Evolutionary conservation across 2,888 invertebrate genomes (phyloP).

Genomic region (Crematogaster levior): DNA sequence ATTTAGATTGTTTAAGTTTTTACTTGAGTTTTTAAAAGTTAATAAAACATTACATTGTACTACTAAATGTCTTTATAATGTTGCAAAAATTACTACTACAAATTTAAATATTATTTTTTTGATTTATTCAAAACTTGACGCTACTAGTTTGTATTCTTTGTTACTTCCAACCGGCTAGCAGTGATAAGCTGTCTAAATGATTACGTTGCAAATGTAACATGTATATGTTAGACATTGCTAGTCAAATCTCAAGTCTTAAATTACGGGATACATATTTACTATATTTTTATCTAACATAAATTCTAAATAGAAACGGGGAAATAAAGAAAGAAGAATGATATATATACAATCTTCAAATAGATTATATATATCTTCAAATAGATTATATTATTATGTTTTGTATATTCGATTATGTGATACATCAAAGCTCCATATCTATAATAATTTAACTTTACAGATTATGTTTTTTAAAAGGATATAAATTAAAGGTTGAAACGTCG

Average conservation of each 20-base stretch:
- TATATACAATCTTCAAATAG: too few species aligned
- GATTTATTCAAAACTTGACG: neutral
- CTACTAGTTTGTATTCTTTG: neutral
- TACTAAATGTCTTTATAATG: neutral
- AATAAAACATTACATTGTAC: neutral
- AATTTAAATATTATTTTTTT: neutral
- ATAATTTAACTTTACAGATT: too few species aligned
- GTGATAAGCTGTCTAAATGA: slow-evolving; percentile 20
- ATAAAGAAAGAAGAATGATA: neutral
- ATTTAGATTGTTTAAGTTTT: neutral
- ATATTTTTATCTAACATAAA: neutral
- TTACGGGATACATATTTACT: neutral
- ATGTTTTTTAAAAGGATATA: too few species aligned
- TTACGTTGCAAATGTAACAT: neutral
- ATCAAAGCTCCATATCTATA: too few species aligned
- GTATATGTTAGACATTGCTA: neutral
- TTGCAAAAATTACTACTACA: neutral
- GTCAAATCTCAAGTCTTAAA: neutral
- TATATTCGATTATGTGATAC: too few species aligned
- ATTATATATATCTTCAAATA: too few species aligned
- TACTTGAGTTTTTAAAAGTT: neutral
- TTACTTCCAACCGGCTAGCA: neutral
- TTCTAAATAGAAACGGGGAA: neutral
- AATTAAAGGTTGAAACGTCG: too few species aligned
- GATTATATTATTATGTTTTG: too few species aligned